Base-by-base conservation (phyloP, 2,113 vertebrate genomes). In the Edolisoma coerulescens region DNA sequence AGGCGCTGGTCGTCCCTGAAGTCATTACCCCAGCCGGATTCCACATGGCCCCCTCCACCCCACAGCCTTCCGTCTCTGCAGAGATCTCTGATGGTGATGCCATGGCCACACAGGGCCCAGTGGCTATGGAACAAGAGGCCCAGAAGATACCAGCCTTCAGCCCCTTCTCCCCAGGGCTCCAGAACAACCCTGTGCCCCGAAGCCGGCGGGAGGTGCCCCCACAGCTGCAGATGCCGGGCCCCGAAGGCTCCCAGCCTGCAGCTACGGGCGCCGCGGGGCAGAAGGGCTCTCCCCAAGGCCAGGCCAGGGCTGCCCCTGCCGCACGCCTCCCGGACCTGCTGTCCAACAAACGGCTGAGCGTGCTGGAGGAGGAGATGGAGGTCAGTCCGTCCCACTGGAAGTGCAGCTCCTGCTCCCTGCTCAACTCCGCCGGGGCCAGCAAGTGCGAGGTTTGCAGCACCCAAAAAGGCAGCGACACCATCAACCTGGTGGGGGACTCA, bases 121-220 rank as follows among this genome's bases (percentile, higher is more conserved):
- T 98, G 37, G 96, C 98, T 13, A 95, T 97, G 39, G 98, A 98
- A 32, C 94, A 98, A 77, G 96, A 97, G 65, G 27, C 86, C 57
- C 97, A 96, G 59, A 97, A 94, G 94, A 94, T 68, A 75, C 97
- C 76, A 3, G 56, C 98, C 33, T 98, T 99, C 81, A 97, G 98
- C 45, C 96, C 99, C 42, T 99, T 99, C 74, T 98, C 97, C 3
- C 98, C 93, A 1, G 98, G 88, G 89, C 97, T 99, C n/a, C 99
- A 99, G 95, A 99, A 99, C 96, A 99, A 99, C 91, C 99, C 99
- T 0, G 98, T 99, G 54, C 99, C 99, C 23, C 98, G 99, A 22
- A 99, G 99, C 97, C 98, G 99, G 41, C 97, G 99, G 39, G 99
- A 99, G 93, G 99, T 99, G 8, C 99, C 99, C 18, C 99, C 99